Evolutionary conservation across 2,888 invertebrate species (phyloP), one percentile per base, ranked within the genome.

Genomic region (Lacanobia oleracea): DNA sequence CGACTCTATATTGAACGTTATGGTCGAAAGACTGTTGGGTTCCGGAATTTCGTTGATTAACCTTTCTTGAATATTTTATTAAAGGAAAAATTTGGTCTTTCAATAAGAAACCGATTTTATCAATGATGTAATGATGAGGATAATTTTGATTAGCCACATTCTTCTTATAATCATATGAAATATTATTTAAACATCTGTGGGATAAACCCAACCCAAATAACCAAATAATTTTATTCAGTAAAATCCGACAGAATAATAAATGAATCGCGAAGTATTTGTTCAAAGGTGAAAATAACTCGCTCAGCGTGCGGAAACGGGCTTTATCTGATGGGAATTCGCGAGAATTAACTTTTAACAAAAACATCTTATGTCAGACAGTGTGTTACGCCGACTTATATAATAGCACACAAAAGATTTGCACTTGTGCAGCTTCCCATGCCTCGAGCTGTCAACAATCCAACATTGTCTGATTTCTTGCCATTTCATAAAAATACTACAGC

Each of bases 371-470:
- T 88, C 87, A 88, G 84, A 84, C 80, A 83, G 78, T 83, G 79
- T 85, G 88, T 91, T 91, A 91, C 90, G 88, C 77, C 79, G 85
- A 79, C 86, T 93, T 93, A 92, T 89, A 90, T 91, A 93, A 94
- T 87, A 86, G 72, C 79, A 87, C 74, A 93, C 92, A 92, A 92
- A 78, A 91, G 91, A 89, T 88, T 83, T 89, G 92, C 93, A 92
- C 91, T 93, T 91, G 92, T 89, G 80, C 84, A 90, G 92, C 88
- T 95, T 95, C 95, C 90, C 95, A 94, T 91, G 91, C 90, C 84
- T 83, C 84, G 79, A 77, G 83, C 87, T 82, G 86, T 86, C 86
- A 86, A 89, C 93, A 94, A 93, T 93, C 85, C 86, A 86, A 90
- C 93, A 94, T 93, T 93, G 93, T 93, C 88, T 86, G 86, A 87